These are phyloP conservation scores for Acanthurus tractus DNA, from an alignment of 2,797 vertebrate genomes.

Conservation along the genomic window DNA sequence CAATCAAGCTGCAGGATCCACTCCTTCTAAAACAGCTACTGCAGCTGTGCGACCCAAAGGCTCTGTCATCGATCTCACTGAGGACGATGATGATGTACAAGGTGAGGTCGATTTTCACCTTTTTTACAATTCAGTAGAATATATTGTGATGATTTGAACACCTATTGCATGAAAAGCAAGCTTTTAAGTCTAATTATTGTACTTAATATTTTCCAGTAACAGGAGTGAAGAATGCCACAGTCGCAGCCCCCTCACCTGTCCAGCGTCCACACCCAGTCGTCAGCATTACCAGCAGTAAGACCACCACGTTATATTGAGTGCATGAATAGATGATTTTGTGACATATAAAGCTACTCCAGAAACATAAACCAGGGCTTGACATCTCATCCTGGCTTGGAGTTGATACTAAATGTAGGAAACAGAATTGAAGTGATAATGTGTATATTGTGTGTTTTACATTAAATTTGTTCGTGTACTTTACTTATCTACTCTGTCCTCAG, in stretches of 20 bases:
- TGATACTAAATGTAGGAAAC: neutral
- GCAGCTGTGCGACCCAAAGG: conserved; percentile 88
- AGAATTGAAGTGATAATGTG: neutral
- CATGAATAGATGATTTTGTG: neutral
- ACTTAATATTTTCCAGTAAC: conserved; percentile 78
- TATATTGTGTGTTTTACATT: neutral
- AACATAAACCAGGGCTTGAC: neutral
- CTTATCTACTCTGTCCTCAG: conserved; percentile 70
- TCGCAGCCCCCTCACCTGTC: conserved; percentile 56
- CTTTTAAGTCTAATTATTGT: conserved; percentile 23
- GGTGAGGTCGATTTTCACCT: conserved; percentile 64
- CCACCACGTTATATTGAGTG: conserved; percentile 1
- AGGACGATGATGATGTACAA: conserved; percentile 95
- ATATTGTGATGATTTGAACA: neutral
- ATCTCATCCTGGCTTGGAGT: neutral
- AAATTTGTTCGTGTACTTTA: conserved; percentile 2
- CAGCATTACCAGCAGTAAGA: conserved; percentile 79
- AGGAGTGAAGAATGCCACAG: conserved; percentile 83
- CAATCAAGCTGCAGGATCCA: conserved; percentile 87
- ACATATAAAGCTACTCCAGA: no score
- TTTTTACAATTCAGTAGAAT: neutral
- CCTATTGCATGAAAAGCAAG: neutral
- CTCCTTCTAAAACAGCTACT: conserved; percentile 81
- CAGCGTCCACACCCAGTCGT: conserved; percentile 72
- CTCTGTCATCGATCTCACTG: conserved; percentile 96